Conservation (phyloP, 2,888 invertebrate species). For the Volucella zonaria region DNA sequence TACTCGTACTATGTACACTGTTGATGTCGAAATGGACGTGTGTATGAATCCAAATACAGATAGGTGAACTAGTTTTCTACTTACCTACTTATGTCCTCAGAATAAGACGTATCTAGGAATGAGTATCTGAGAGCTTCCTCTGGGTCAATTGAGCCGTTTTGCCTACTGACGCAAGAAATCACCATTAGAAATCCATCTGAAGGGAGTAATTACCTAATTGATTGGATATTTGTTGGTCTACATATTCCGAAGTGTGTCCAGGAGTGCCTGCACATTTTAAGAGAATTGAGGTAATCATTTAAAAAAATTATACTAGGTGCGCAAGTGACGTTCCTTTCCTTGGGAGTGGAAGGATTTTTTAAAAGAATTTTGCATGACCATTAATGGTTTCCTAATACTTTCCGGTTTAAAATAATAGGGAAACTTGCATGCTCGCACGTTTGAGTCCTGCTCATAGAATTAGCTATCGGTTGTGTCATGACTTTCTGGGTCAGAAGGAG, state of each 20-base stretch:
- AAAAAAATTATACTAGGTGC: neutral
- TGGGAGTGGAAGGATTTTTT: slow-evolving; percentile 25
- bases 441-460: slow-evolving; percentile 33
- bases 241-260: neutral
- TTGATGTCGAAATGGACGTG: neutral
- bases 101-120: neutral
- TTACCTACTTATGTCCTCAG: slow-evolving; percentile 59
- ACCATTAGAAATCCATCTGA: slow-evolving; percentile 41
- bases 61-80: slow-evolving; percentile 35
- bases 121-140: neutral
- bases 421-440: slow-evolving; percentile 53
- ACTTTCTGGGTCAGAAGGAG: slow-evolving; percentile 28
- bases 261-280: slow-evolving; percentile 11
- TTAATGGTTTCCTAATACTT: slow-evolving; percentile 54
- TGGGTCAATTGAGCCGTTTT: slow-evolving; percentile 53
- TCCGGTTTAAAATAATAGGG: slow-evolving; percentile 39
- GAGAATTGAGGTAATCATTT: neutral
- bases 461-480: neutral
- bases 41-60: neutral
- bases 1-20: neutral
- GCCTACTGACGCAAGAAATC: slow-evolving; percentile 23
- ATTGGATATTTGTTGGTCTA: slow-evolving; percentile 34
- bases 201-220: slow-evolving; percentile 40
- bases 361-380: slow-evolving; percentile 49
- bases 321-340: slow-evolving; percentile 1